Base-by-base conservation (phyloP, 1,140 invertebrate species). In the Cepaea nemoralis region DNA sequence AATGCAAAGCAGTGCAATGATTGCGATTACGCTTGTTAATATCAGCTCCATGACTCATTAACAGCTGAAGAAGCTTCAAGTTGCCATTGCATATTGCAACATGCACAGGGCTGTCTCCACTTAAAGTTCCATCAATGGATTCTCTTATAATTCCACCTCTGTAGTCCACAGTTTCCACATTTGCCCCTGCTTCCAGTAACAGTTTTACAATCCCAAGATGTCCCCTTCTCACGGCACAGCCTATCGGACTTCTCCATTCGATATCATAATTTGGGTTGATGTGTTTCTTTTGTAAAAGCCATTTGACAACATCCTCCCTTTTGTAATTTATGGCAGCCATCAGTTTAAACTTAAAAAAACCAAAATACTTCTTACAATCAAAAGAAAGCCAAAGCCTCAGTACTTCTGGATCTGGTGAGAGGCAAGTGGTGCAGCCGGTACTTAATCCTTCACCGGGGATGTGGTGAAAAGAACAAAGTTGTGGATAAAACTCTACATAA, bases 1-100 rank as follows among this genome's bases (percentile, higher is more conserved):
- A 91, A 71, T 91, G 89, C 16, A 91, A 71, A 6, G 89, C 82
- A 12, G 88, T 91, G 31, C 88, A 84, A 14, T 87, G 77, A 50
- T 91, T 88, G 80, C 82, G 83, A 63, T 91, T 89, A 27, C 80
- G 50, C 31, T 85, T 82, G 74, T 89, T 87, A 0, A 89, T 82
- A 81, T 88, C 84, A 0, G 87, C 87, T 27, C 87, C 87, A 81
- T 82, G 81, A 48, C 84, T 73, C 27, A 89, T 33, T 22, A 90
- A 79, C 16, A 83, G 69, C 71, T 86, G 79, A 16, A 88, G 71
- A 76, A 86, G 85, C 12, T 79, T 79, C 10, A 84, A 35, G 74
- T 88, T 85, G 3, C 88, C 88, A 48, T 89, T 86, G 0, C 82
- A 87, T 59, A 87, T 83, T 33, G 88, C 88, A 55, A 88, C 83